Conservation (phyloP, 2,797 vertebrate genomes). For the Sphaeramia orbicularis region DNA sequence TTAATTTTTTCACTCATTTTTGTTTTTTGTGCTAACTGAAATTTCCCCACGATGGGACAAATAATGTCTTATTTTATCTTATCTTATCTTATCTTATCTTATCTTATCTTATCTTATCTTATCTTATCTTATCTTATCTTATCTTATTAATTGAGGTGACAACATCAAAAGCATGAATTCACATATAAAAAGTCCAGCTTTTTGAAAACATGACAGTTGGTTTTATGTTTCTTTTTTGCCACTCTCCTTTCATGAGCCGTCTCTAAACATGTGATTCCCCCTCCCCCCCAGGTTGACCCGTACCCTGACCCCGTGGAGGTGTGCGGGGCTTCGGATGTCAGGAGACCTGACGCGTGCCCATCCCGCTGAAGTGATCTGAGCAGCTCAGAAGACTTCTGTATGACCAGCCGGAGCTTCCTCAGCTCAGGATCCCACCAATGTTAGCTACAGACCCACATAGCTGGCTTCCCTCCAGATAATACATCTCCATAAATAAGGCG, state of each 20-base stretch:
- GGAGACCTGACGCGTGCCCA: constrained; percentile 88
- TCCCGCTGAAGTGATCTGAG: constrained; percentile 87
- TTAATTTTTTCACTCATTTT: too few species aligned
- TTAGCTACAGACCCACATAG: not conserved
- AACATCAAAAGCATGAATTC: too few species aligned
- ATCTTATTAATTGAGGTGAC: too few species aligned
- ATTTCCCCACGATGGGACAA: too few species aligned
- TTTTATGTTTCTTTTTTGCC: not conserved
- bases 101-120: too few species aligned
- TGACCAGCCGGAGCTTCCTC: constrained; percentile 4
- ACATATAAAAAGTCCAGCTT: too few species aligned
- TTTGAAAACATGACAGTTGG: too few species aligned
- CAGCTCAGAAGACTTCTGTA: constrained; percentile 45
- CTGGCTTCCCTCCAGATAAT: constrained; percentile 55
- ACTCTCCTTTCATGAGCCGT: not conserved
- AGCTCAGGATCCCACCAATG: constrained; percentile 10
- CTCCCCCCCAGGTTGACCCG: constrained; percentile 90
- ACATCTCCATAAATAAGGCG: constrained; percentile 30
- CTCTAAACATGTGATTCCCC: constrained; percentile 2
- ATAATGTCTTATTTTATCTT: too few species aligned
- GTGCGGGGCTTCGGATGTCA: constrained; percentile 66
- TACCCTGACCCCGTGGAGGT: constrained; percentile 90
- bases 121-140: too few species aligned
- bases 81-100: too few species aligned
- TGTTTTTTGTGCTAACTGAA: too few species aligned